A percentile compares a stretch with the other conserved stretches of the same genome.
Evolutionary conservation across 2,888 invertebrate species (phyloP).

Genomic region (Aphodius granarius): DNA sequence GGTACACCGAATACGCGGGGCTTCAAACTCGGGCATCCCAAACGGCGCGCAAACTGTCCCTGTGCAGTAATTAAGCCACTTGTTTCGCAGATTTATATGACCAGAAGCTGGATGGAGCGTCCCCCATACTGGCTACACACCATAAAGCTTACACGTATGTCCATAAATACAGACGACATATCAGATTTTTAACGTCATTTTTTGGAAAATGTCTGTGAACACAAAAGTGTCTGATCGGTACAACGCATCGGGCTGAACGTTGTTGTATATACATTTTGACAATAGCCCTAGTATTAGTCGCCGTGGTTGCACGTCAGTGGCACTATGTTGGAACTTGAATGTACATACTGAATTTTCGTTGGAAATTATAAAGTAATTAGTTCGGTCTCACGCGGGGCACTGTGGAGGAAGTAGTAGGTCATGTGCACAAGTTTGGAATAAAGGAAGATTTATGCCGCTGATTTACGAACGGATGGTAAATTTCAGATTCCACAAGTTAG

Average conservation of each 20-base stretch:
- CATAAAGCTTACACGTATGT: too few relatives aligned
- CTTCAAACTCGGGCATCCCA: neutral
- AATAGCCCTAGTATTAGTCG: too few relatives aligned
- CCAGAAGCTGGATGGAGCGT: neutral
- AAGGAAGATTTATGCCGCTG: slow-evolving; percentile 6
- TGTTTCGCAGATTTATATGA: neutral
- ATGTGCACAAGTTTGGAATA: neutral
- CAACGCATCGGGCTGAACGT: too few relatives aligned
- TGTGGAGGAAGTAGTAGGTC: neutral
- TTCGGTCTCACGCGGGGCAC: neutral
- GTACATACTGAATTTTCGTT: too few relatives aligned
- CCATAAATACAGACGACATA: too few relatives aligned
- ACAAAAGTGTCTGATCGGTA: too few relatives aligned
- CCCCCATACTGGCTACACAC: neutral
- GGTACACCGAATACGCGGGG: neutral
- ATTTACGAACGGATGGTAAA: slow-evolving; percentile 7
- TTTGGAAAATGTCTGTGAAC: too few relatives aligned
- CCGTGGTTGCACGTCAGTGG: too few relatives aligned
- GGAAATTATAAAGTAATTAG: neutral
- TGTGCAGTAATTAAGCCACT: neutral
- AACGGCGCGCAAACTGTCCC: neutral
- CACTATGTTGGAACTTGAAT: too few relatives aligned
- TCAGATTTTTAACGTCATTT: too few relatives aligned
- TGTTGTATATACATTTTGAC: too few relatives aligned
- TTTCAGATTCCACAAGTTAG: slow-evolving; percentile 11